Conservation (phyloP, 2,888 invertebrate species). For the Drosophila colorata region DNA sequence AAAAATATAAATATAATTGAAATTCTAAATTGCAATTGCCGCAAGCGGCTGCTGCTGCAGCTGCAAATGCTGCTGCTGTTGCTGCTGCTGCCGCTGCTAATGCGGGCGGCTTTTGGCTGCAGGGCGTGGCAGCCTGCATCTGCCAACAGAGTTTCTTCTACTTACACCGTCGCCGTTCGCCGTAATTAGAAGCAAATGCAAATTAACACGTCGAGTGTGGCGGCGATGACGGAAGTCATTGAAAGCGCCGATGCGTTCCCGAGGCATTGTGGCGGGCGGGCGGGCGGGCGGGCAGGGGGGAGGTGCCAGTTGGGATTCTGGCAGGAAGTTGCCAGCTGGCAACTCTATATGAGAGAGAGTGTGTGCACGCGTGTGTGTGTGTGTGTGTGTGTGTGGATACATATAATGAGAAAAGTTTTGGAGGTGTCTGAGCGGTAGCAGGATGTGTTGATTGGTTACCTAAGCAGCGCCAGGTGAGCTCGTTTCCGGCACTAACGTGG, state of each 20-base stretch:
- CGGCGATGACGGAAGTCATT: slow-evolving; percentile 72
- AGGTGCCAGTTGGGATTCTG: slow-evolving; percentile 1
- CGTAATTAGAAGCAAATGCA: slow-evolving; percentile 78
- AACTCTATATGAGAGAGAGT: background rate
- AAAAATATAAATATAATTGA: slow-evolving; percentile 76
- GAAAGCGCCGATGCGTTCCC: slow-evolving; percentile 58
- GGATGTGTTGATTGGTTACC: slow-evolving; percentile 31
- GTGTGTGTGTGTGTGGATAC: slow-evolving; percentile 19
- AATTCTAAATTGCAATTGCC: slow-evolving; percentile 76
- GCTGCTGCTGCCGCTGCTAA: slow-evolving; percentile 29
- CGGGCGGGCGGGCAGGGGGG: background rate
- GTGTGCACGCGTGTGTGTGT: slow-evolving; percentile 6
- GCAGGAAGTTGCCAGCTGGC: slow-evolving; percentile 47
- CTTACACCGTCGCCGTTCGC: slow-evolving; percentile 23
- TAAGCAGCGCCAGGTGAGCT: slow-evolving; percentile 5
- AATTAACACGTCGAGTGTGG: slow-evolving; percentile 73
- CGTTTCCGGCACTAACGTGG: background rate
- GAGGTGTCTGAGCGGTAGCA: slow-evolving; percentile 37
- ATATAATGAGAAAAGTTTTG: slow-evolving; percentile 73
- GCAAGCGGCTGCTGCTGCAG: slow-evolving; percentile 36
- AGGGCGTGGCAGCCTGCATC: slow-evolving; percentile 18
- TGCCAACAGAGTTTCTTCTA: slow-evolving; percentile 12
- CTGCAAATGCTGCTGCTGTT: slow-evolving; percentile 40
- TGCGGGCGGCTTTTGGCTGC: slow-evolving; percentile 36
- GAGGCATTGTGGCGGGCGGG: slow-evolving; percentile 38